Evolutionary conservation across 2,113 vertebrate genomes (phyloP).

Genomic region (Otocyon megalotis): DNA sequence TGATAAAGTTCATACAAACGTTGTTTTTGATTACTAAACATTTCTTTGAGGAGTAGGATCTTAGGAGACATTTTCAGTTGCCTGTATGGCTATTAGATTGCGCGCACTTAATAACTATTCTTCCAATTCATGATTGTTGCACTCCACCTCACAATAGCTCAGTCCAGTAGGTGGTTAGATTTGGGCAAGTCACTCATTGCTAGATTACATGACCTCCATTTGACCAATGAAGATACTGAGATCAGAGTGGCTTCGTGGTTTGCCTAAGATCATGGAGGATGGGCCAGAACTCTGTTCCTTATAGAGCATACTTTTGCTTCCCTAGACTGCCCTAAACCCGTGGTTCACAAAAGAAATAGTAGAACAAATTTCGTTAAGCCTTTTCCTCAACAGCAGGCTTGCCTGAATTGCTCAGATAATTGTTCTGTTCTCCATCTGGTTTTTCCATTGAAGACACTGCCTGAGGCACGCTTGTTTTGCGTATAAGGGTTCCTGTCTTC

Average conservation of each 20-base stretch:
- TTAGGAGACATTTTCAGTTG: not conserved
- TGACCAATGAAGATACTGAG: not conserved
- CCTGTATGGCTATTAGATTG: not conserved
- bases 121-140: not conserved
- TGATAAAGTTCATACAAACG: not conserved
- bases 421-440: slow-evolving; percentile 78
- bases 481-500: slow-evolving; percentile 35
- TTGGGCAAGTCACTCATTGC: not conserved
- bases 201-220: not conserved
- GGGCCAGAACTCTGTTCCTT: not conserved
- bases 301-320: not conserved
- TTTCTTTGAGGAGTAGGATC: not conserved
- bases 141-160: not conserved
- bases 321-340: not conserved
- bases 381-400: slow-evolving; percentile 77
- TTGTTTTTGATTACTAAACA: not conserved
- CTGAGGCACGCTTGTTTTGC: slow-evolving; percentile 69
- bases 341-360: slow-evolving; percentile 40
- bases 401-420: slow-evolving; percentile 74
- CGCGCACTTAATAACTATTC: not conserved
- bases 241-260: not conserved
- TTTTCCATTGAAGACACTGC: slow-evolving; percentile 62
- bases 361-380: slow-evolving; percentile 61
- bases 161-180: not conserved
- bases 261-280: not conserved